Percentiles rank a stretch among this genome's conserved stretches.
These are phyloP conservation scores for Nasua narica DNA, from an alignment of 2,797 vertebrate genomes.

Conservation along the genomic window DNA sequence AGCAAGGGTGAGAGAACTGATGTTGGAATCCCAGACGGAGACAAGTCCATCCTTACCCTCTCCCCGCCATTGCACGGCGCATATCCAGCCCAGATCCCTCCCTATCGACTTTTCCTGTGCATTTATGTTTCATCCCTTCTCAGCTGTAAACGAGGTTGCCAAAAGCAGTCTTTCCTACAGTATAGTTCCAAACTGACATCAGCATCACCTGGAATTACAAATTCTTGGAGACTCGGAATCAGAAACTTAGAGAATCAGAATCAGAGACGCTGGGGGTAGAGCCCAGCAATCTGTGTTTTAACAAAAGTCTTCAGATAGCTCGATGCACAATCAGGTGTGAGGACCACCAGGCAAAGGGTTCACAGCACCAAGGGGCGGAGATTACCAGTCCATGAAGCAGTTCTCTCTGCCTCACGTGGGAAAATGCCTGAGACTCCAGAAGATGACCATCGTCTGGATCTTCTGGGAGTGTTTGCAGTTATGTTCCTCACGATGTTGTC, in stretches of 20 bases:
- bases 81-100: neutral
- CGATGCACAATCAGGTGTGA: neutral
- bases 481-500: neutral
- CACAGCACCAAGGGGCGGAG: neutral
- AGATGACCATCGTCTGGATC: neutral
- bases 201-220: neutral
- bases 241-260: neutral
- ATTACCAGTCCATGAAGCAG: neutral
- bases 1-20: neutral
- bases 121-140: neutral
- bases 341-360: neutral
- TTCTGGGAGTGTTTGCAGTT: neutral
- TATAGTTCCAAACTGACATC: neutral
- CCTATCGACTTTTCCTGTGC: neutral
- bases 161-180: neutral
- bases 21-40: neutral
- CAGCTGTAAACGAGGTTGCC: neutral
- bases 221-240: neutral
- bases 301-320: neutral
- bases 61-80: rapidly evolving
- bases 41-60: neutral
- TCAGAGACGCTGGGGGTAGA: neutral
- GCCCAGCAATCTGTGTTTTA: neutral
- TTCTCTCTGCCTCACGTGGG: neutral
- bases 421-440: neutral